Conservation (phyloP, 2,797 vertebrate genomes). For the Craterocephalus amniculus region DNA sequence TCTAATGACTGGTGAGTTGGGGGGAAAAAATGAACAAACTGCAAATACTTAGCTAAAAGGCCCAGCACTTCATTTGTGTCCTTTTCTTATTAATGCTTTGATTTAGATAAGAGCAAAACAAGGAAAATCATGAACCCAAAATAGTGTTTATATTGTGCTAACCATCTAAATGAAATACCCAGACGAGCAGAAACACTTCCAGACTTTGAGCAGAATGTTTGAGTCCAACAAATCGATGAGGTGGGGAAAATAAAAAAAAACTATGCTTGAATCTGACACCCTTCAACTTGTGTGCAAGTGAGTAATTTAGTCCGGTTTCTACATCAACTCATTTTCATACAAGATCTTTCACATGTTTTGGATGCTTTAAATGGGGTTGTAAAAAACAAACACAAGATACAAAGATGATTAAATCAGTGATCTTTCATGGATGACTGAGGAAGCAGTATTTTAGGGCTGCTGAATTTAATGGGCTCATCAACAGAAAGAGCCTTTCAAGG, state of each 20-base stretch:
- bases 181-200: slow-evolving; percentile 19
- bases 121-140: slow-evolving; percentile 31
- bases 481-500: slow-evolving; percentile 38
- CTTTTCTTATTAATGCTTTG: slow-evolving; percentile 34
- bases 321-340: neutral
- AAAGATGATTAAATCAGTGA: neutral
- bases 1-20: slow-evolving; percentile 57
- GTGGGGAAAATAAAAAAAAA: neutral
- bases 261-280: neutral
- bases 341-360: neutral
- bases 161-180: slow-evolving; percentile 1
- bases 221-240: too few relatives aligned
- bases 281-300: too few relatives aligned
- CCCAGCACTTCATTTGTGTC: slow-evolving; percentile 25
- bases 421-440: neutral
- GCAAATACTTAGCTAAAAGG: slow-evolving; percentile 39
- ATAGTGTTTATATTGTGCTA: slow-evolving; percentile 31
- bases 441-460: slow-evolving; percentile 12
- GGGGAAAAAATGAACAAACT: slow-evolving; percentile 70
- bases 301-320: neutral
- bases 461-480: slow-evolving; percentile 49
- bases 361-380: neutral
- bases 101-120: slow-evolving; percentile 43
- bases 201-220: slow-evolving; percentile 11
- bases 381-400: neutral